Conservation (phyloP, 2,113 vertebrate species). For the Drymodes brunneopygia region DNA sequence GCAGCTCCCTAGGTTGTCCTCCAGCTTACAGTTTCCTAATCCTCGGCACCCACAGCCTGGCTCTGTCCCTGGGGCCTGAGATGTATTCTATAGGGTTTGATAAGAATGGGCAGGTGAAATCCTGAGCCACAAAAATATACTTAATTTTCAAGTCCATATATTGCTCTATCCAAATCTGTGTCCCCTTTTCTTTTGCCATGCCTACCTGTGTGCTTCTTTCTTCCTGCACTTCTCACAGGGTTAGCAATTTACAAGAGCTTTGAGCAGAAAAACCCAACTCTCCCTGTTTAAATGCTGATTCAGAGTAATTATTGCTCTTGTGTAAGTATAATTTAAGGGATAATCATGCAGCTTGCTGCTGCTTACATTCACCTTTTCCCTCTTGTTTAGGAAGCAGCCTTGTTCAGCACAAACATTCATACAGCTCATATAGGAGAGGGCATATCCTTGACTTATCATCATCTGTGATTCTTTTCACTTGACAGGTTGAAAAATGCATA, state of each 20-base stretch:
- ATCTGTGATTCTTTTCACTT: constrained; percentile 14
- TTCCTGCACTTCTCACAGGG: not conserved
- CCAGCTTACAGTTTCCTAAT: not conserved
- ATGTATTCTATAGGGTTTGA: not conserved
- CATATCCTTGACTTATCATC: constrained; percentile 37
- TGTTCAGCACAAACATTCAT: constrained; percentile 1
- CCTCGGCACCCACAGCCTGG: not conserved
- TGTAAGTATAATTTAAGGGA: not conserved
- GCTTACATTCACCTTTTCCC: constrained; percentile 17
- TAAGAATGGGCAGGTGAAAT: not conserved
- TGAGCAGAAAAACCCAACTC: not conserved
- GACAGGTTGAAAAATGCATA: constrained; percentile 34
- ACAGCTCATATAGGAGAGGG: not conserved
- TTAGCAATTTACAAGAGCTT: not conserved
- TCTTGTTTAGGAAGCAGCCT: not conserved
- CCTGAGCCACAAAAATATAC: not conserved
- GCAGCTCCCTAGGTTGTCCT: not conserved
- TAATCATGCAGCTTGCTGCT: not conserved
- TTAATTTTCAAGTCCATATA: not conserved
- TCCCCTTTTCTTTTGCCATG: accelerated
- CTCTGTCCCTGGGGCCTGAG: not conserved
- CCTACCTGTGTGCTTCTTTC: not conserved
- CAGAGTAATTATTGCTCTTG: constrained; percentile 23
- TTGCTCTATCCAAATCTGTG: not conserved
- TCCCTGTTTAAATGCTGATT: not conserved